These are phyloP conservation scores for Sebastes aleutianus DNA, from an alignment of 2,797 vertebrate genomes.

Conservation along the genomic window DNA sequence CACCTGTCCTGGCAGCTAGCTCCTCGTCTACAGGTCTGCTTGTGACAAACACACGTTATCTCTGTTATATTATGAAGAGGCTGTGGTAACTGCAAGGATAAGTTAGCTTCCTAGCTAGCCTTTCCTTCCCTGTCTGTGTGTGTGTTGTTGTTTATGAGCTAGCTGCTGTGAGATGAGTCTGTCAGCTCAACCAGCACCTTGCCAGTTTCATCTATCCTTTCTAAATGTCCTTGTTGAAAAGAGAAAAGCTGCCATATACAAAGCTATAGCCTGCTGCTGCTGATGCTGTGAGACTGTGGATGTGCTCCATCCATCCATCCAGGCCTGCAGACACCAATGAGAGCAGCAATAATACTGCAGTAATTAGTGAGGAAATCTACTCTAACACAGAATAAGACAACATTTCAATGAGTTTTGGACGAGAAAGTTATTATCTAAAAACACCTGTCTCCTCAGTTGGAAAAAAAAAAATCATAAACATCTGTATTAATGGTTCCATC, in stretches of 20 bases:
- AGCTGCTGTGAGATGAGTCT: constrained; percentile 11
- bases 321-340: constrained; percentile 44
- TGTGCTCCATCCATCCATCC: constrained; percentile 12
- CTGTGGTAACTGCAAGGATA: not conserved
- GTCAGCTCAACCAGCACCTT: not conserved
- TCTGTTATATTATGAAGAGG: not conserved
- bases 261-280: not conserved
- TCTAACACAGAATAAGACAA: not conserved
- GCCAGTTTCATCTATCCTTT: accelerated
- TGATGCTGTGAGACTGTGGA: constrained; percentile 2
- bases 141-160: constrained; percentile 10
- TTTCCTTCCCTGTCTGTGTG: not conserved
- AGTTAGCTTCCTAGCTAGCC: constrained; percentile 46
- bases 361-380: not conserved
- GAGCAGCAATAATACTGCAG: not conserved
- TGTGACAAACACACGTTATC: not conserved
- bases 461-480: not conserved
- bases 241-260: not conserved
- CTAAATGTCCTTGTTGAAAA: not conserved
- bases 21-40: not conserved
- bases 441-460: not conserved
- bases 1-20: constrained; percentile 32
- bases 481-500: not conserved
- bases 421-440: not conserved
- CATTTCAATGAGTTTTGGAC: not conserved